Percentiles rank a stretch among this genome's conserved stretches.
Conservation (phyloP, 2,797 vertebrate genomes). For the Peromyscus aztecus region DNA sequence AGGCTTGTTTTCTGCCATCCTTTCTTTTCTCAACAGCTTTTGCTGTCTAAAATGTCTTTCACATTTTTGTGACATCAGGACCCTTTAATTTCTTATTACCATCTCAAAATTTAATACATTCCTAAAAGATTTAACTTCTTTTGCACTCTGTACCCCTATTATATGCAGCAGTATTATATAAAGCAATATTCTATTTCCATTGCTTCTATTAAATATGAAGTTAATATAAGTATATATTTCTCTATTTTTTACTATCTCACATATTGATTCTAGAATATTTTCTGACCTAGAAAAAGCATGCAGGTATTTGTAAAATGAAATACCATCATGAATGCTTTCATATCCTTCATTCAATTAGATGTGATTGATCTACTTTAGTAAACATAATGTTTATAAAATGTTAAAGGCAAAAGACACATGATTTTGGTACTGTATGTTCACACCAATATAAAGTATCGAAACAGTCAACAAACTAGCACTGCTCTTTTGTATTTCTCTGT, state of each 20-base stretch:
- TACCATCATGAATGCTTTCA: background rate
- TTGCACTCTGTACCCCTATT: background rate
- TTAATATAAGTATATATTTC: background rate
- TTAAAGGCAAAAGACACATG: background rate
- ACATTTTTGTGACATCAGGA: background rate
- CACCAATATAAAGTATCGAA: background rate
- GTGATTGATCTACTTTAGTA: background rate
- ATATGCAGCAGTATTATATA: background rate
- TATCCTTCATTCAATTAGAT: background rate
- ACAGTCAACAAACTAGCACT: background rate
- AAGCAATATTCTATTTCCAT: background rate
- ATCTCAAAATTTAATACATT: background rate
- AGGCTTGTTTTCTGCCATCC: background rate
- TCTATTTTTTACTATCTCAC: background rate
- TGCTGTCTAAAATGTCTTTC: background rate
- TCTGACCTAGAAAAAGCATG: background rate
- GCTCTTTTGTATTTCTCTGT: background rate
- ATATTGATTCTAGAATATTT: background rate
- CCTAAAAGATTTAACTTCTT: background rate
- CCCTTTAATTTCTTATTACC: background rate
- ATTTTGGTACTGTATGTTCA: background rate
- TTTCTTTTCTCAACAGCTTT: background rate
- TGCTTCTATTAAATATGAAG: background rate
- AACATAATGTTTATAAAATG: background rate
- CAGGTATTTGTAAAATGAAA: slow-evolving; percentile 15